These are phyloP conservation scores for Cecidostiba fungosa DNA, from an alignment of 2,888 invertebrate species.

Conservation along the genomic window DNA sequence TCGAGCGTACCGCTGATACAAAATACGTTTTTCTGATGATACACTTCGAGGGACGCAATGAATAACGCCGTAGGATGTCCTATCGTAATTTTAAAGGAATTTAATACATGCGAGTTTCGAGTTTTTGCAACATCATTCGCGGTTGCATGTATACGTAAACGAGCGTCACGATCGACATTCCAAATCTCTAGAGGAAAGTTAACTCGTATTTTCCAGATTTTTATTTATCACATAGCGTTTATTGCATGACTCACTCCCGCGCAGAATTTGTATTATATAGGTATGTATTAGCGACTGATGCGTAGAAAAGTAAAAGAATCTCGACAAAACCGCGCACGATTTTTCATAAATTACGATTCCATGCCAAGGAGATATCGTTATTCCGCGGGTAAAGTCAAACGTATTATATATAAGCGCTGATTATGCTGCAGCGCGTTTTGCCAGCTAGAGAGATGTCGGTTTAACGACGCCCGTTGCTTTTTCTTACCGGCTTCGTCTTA, in stretches of 20 bases:
- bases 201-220: background rate
- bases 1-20: background rate
- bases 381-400: conserved; percentile 21
- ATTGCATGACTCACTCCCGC: too few relatives aligned
- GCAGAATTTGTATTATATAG: too few relatives aligned
- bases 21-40: background rate
- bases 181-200: background rate
- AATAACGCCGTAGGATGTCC: background rate
- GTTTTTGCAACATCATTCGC: background rate
- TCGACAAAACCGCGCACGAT: conserved; percentile 22
- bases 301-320: background rate
- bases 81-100: conserved; percentile 13
- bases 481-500: conserved; percentile 44
- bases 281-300: too few relatives aligned
- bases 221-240: too few relatives aligned
- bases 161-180: background rate
- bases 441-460: conserved; percentile 40
- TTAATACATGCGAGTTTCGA: conserved; percentile 7
- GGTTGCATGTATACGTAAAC: background rate
- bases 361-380: conserved; percentile 33
- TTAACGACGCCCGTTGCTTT: conserved; percentile 41
- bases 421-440: conserved; percentile 1
- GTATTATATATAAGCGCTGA: conserved; percentile 47
- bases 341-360: conserved; percentile 37
- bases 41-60: background rate